Base-by-base conservation (phyloP, 2,888 invertebrate species). In the Glaucopsyche alexis region DNA sequence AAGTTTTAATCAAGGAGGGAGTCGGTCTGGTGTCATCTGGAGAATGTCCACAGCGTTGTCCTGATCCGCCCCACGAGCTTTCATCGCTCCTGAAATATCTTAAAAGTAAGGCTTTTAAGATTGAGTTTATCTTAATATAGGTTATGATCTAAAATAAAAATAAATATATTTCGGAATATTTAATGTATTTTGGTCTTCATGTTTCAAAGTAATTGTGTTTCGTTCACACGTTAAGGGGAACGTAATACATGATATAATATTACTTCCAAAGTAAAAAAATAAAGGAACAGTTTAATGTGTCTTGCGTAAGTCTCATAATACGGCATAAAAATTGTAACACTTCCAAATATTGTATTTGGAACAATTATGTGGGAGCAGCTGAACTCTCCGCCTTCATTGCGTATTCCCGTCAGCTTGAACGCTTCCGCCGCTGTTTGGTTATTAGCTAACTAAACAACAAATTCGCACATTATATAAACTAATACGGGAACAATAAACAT, bases 1-100 rank as follows among this genome's bases (percentile, higher is more conserved):
- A 81, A 87, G 87, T 90, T 91, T 91, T 91, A 91, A 91, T 91
- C 90, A 91, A 90, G 89, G 85, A 85, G 85, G 85, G 79, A 84
- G 83, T 82, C 81, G 80, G 75, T 75, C 75, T 77, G 80, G 78
- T 80, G 79, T 79, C 81, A 87, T 86, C 89, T 88, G 85, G 85
- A 82, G 84, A 85, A 82, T 83, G 84, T 84, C 83, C 82, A 80
- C 82, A 80, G 80, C 81, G 82, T 82, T 81, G 80, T 81, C 80
- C 78, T 81, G 80, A 78, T 83, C 82, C 81, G 79, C 79, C 81
- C 82, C 76, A 79, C 82, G 79, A 77, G 80, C 84, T 83, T 87
- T 86, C 84, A 87, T 87, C 82, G 85, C 83, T 85, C 85, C 85
- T 84, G 84, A 86, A 86, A 84, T 86, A 83, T 80, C 80, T 78